Percentiles rank a stretch among this genome's conserved stretches.
Evolutionary conservation across 2,888 invertebrate species (phyloP).

Genomic region (Lycophotia porphyrea): DNA sequence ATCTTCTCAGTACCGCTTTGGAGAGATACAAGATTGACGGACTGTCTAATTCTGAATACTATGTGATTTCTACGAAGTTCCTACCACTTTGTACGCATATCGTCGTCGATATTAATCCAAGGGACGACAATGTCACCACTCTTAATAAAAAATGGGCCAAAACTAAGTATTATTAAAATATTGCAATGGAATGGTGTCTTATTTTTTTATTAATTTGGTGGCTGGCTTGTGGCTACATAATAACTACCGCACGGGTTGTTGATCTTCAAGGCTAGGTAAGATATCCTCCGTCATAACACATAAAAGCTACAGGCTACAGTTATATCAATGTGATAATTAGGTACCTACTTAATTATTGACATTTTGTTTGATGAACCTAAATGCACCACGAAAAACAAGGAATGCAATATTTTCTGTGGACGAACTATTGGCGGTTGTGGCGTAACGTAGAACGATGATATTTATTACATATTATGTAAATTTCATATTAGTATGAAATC

Average conservation of each 20-base stretch:
- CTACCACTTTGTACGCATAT: conserved; percentile 94
- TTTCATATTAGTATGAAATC: background rate
- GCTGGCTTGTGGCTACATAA: background rate
- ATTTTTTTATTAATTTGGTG: background rate
- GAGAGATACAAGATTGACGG: conserved; percentile 95
- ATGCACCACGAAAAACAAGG: background rate
- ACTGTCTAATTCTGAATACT: conserved; percentile 94
- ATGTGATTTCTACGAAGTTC: conserved; percentile 91
- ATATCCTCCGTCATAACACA: background rate
- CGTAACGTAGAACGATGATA: background rate
- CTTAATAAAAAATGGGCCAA: conserved; percentile 35
- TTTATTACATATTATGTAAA: background rate
- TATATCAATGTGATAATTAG: no score
- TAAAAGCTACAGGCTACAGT: background rate
- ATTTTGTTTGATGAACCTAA: background rate
- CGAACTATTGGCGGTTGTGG: background rate
- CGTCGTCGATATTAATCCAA: conserved; percentile 91
- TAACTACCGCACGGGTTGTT: background rate
- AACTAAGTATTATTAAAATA: conserved; percentile 39
- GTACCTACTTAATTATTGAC: background rate
- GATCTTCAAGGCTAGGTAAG: background rate
- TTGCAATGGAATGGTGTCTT: background rate
- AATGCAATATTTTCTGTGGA: background rate
- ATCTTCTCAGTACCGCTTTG: conserved; percentile 93
- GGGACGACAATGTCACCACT: conserved; percentile 62